These are phyloP conservation scores for Boloria selene DNA, from an alignment of 2,888 invertebrate genomes.

Conservation along the genomic window DNA sequence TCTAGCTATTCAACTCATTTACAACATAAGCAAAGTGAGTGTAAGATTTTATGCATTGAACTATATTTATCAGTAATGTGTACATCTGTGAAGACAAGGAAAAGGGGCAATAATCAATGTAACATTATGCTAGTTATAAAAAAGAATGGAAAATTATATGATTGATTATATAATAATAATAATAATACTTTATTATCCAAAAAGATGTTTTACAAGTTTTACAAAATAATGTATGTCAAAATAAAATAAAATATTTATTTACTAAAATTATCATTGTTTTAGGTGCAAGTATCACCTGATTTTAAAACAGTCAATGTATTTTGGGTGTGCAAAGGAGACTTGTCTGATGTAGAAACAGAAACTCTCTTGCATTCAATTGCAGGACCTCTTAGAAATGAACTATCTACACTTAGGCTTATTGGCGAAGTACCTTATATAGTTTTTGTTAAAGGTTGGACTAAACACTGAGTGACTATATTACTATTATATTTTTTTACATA, in stretches of 20 bases:
- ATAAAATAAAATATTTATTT: not conserved
- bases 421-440: conserved; percentile 88
- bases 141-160: too few species aligned
- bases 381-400: conserved; percentile 85
- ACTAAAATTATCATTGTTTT: not conserved
- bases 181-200: too few species aligned
- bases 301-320: conserved; percentile 86
- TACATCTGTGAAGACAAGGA: too few species aligned
- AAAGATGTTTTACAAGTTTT: too few species aligned
- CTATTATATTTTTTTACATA: not conserved
- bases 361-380: conserved; percentile 79
- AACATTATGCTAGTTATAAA: too few species aligned
- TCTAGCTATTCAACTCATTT: not conserved
- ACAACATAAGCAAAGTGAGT: too few species aligned
- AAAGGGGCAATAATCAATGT: too few species aligned
- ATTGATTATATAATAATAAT: too few species aligned
- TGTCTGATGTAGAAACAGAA: conserved; percentile 78
- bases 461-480: conserved; percentile 5
- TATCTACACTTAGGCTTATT: conserved; percentile 87
- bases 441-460: conserved; percentile 85
- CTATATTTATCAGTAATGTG: too few species aligned
- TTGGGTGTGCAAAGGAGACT: conserved; percentile 84
- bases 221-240: too few species aligned
- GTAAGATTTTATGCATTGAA: too few species aligned
- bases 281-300: conserved; percentile 86